A percentile compares a stretch with the other conserved stretches of the same genome.
Evolutionary conservation across 2,888 invertebrate genomes (phyloP).

Genomic region (Opisthograptis luteolata): DNA sequence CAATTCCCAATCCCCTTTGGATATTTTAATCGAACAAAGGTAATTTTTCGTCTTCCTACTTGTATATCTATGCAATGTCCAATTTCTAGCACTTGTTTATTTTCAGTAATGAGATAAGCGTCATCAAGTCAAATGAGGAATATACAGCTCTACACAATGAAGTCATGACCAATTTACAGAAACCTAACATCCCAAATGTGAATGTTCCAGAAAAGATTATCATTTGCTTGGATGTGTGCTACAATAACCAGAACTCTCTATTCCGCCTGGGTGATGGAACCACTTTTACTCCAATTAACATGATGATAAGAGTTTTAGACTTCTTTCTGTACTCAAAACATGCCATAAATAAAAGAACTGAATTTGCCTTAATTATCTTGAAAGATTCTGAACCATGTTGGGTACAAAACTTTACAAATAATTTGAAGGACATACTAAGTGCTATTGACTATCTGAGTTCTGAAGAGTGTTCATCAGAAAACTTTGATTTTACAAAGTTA

Average conservation of each 20-base stretch:
- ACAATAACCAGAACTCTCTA: slow-evolving; percentile 81
- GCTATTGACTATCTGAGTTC: slow-evolving; percentile 81
- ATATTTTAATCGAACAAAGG: slow-evolving; percentile 46
- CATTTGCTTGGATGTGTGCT: slow-evolving; percentile 85
- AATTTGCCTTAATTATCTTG: slow-evolving; percentile 86
- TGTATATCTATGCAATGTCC: neutral
- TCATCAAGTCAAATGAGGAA: slow-evolving; percentile 37
- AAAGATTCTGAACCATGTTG: slow-evolving; percentile 80
- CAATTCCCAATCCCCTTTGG: slow-evolving; percentile 40
- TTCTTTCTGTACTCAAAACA: slow-evolving; percentile 86
- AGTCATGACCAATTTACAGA: slow-evolving; percentile 72
- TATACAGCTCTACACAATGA: slow-evolving; percentile 59
- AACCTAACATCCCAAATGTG: slow-evolving; percentile 74
- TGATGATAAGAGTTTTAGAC: slow-evolving; percentile 86
- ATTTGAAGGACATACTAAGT: slow-evolving; percentile 82
- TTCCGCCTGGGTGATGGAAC: slow-evolving; percentile 82
- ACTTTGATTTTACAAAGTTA: slow-evolving; percentile 82
- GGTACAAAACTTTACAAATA: slow-evolving; percentile 86
- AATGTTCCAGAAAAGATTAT: slow-evolving; percentile 86
- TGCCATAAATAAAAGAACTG: slow-evolving; percentile 84
- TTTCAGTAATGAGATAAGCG: slow-evolving; percentile 37
- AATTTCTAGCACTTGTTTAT: neutral
- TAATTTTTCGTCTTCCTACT: too few species aligned
- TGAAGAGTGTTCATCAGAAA: slow-evolving; percentile 79
- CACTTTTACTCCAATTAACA: slow-evolving; percentile 82